These are phyloP conservation scores for Oncorhynchus gorbuscha DNA, from an alignment of 2,113 vertebrate genomes.

Conservation along the genomic window DNA sequence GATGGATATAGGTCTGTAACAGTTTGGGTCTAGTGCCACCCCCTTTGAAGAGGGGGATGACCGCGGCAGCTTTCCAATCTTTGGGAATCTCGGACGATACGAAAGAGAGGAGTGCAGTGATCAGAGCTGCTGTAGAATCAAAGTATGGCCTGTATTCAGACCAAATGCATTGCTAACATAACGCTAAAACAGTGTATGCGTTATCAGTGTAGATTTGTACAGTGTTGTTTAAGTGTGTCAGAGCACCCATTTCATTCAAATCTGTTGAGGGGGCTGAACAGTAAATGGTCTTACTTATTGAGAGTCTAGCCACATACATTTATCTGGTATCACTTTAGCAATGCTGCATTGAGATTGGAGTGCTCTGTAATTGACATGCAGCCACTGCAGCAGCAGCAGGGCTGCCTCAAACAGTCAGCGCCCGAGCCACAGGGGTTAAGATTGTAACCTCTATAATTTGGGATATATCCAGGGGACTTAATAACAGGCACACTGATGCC, in stretches of 20 bases:
- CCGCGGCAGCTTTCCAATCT: no score
- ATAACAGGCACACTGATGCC: conserved; percentile 52
- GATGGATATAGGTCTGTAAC: no score
- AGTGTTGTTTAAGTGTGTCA: no score
- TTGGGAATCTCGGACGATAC: no score
- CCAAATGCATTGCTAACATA: neutral
- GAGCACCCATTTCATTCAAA: no score
- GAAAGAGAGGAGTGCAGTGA: no score
- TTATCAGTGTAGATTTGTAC: no score
- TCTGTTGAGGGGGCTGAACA: neutral
- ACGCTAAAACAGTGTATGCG: neutral
- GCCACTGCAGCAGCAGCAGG: conserved; percentile 37
- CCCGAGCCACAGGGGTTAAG: conserved; percentile 40
- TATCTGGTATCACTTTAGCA: neutral
- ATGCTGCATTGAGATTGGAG: neutral
- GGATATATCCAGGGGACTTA: conserved; percentile 44
- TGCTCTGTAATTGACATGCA: conserved; percentile 58
- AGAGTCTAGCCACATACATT: neutral
- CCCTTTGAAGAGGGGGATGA: no score
- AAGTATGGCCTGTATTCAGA: neutral
- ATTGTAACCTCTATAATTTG: conserved; percentile 62
- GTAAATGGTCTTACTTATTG: neutral
- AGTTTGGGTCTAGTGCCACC: no score
- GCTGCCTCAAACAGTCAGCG: neutral
- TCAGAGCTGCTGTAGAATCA: neutral